Conservation (phyloP, 2,113 vertebrate species). For the Aldabrachelys gigantea region DNA sequence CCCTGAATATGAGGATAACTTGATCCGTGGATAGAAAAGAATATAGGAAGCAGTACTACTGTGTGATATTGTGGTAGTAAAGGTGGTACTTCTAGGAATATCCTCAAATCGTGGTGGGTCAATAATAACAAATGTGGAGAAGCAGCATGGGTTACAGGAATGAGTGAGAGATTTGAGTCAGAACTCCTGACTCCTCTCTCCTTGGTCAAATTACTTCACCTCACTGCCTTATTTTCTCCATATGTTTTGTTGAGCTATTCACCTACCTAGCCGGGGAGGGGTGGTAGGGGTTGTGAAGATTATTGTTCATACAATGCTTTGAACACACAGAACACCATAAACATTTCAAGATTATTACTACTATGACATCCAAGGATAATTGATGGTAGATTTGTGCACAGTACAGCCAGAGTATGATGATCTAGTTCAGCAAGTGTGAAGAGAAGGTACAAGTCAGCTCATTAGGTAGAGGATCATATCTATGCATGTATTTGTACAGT, state of each 20-base stretch:
- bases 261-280: conserved; percentile 28
- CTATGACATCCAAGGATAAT: background rate
- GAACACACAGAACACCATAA: conserved; percentile 33
- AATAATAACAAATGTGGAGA: conserved; percentile 54
- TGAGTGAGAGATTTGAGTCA: conserved; percentile 24
- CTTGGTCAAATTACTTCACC: conserved; percentile 64
- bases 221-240: conserved; percentile 60
- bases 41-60: conserved; percentile 44
- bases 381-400: background rate
- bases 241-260: conserved; percentile 52
- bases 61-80: background rate
- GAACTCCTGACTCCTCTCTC: conserved; percentile 35
- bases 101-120: conserved; percentile 54
- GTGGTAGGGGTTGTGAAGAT: background rate
- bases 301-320: conserved; percentile 57
- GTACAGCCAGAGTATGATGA: background rate
- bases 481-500: background rate
- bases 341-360: conserved; percentile 33
- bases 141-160: conserved; percentile 66
- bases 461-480: background rate
- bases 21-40: background rate
- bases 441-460: background rate
- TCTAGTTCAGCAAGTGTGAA: background rate
- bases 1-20: background rate
- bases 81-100: conserved; percentile 4